Percentiles rank a stretch among this genome's conserved stretches.
Conservation (phyloP, 2,888 invertebrate genomes). For the Dendrolimus houi region DNA sequence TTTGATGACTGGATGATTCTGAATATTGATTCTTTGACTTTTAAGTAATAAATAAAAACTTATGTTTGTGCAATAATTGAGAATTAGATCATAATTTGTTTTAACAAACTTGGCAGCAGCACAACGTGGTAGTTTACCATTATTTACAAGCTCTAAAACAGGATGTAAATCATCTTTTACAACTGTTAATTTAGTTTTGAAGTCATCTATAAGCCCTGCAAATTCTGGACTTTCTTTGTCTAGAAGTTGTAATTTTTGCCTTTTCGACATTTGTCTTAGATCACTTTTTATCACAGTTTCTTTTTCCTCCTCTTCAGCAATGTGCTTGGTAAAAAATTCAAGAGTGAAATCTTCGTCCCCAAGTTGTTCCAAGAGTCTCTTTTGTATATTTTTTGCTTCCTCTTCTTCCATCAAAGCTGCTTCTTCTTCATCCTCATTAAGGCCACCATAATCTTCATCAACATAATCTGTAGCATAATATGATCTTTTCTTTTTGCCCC, state of each 20-base stretch:
- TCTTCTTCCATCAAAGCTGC: conserved; percentile 87
- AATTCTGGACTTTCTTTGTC: conserved; percentile 94
- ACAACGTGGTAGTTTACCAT: conserved; percentile 78
- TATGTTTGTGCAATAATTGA: conserved; percentile 91
- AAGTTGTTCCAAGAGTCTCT: conserved; percentile 84
- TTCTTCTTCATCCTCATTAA: conserved; percentile 77
- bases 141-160: conserved; percentile 78
- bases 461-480: conserved; percentile 94
- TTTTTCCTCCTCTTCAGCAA: conserved; percentile 51
- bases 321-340: conserved; percentile 70
- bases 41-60: conserved; percentile 91
- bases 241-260: conserved; percentile 85
- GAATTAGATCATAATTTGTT: conserved; percentile 81
- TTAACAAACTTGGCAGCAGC: conserved; percentile 82
- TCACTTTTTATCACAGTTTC: conserved; percentile 83
- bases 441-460: conserved; percentile 89
- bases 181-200: conserved; percentile 81
- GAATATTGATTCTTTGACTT: conserved; percentile 81
- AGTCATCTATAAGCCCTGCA: conserved; percentile 85
- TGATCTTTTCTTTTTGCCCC: conserved; percentile 88
- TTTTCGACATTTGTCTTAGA: conserved; percentile 82
- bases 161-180: conserved; percentile 81
- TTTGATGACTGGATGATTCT: conserved; percentile 93
- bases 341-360: conserved; percentile 86
- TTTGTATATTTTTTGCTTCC: conserved; percentile 88